A percentile compares a stretch with the other conserved stretches of the same genome.
Conservation (phyloP, 2,113 vertebrate genomes). For the Geococcyx californianus region DNA sequence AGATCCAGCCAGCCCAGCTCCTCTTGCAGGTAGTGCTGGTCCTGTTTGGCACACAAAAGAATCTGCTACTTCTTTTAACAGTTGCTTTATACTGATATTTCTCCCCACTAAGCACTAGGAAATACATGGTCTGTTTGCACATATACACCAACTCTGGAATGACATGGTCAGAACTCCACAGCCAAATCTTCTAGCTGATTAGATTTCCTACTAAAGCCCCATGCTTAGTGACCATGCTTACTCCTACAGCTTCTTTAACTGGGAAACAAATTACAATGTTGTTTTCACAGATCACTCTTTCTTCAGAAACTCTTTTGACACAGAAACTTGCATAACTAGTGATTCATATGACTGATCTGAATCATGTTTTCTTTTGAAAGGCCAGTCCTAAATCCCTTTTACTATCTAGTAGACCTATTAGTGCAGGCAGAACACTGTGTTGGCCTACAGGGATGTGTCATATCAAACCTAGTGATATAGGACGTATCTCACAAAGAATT, state of each 20-base stretch:
- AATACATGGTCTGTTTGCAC: not conserved
- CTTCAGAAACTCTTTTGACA: conserved; percentile 56
- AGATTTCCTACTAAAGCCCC: not conserved
- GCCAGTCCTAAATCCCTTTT: conserved; percentile 27
- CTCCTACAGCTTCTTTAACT: conserved; percentile 48
- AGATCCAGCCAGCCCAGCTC: not conserved
- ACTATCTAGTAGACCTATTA: conserved; percentile 12
- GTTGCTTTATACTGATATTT: not conserved
- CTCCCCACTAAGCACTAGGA: rapidly evolving
- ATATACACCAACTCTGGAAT: not conserved
- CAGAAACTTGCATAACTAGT: conserved; percentile 45
- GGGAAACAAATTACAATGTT: conserved; percentile 45
- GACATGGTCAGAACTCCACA: not conserved
- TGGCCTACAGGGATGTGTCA: conserved; percentile 26
- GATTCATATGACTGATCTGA: conserved; percentile 39
- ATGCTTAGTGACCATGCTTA: not conserved
- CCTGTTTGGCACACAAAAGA: not conserved
- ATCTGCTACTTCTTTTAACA: not conserved
- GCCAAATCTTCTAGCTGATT: not conserved
- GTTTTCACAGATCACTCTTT: conserved; percentile 45
- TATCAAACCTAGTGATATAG: not conserved
- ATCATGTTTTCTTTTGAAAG: conserved; percentile 35
- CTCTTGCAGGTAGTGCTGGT: not conserved
- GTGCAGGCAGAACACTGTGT: not conserved
- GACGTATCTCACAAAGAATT: conserved; percentile 14